A percentile compares a stretch with the other conserved stretches of the same genome.
phyloP scores from a whole-genome alignment of 1,140 invertebrate species.

The Agrilus planipennis region DNA sequence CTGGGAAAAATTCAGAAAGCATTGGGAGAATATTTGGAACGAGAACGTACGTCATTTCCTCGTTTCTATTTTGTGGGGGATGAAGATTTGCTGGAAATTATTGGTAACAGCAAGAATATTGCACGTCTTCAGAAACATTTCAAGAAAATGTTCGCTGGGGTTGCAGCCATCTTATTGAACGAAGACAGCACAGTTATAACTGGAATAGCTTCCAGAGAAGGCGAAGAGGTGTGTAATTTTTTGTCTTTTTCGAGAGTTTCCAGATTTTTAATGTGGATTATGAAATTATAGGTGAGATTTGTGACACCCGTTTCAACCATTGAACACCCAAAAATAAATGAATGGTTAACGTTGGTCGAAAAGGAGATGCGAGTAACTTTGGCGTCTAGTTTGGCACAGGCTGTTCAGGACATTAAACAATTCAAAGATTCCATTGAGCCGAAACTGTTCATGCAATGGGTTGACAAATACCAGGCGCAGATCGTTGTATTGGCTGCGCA shows the following conservation, averaged over 20 bases:
- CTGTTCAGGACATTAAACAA: conserved; percentile 80
- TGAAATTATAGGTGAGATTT: conserved; percentile 54
- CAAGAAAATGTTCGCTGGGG: conserved; percentile 99
- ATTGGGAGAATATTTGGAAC: conserved; percentile 94
- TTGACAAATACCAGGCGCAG: conserved; percentile 91
- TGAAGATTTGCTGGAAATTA: conserved; percentile 98
- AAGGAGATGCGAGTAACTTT: conserved; percentile 95
- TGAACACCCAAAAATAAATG: conserved; percentile 95
- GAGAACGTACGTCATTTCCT: conserved; percentile 96
- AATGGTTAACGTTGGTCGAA: conserved; percentile 92
- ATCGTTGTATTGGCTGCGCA: conserved; percentile 94
- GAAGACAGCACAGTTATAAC: conserved; percentile 87
- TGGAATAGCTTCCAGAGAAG: conserved; percentile 93
- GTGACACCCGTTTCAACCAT: conserved; percentile 81
- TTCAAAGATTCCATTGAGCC: conserved; percentile 82
- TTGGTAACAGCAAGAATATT: conserved; percentile 99
- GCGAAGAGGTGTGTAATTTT: conserved; percentile 77
- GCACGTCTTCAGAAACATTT: conserved; percentile 97
- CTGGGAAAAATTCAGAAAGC: conserved; percentile 99
- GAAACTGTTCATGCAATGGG: conserved; percentile 84
- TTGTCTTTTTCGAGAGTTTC: no score
- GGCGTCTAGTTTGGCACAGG: conserved; percentile 79
- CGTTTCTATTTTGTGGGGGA: conserved; percentile 99
- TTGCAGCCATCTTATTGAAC: conserved; percentile 87
- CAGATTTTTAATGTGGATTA: not conserved